Percentiles rank a stretch among this genome's conserved stretches.
Evolutionary conservation across 2,888 invertebrate species (phyloP).

Genomic region (Plusia festucae): DNA sequence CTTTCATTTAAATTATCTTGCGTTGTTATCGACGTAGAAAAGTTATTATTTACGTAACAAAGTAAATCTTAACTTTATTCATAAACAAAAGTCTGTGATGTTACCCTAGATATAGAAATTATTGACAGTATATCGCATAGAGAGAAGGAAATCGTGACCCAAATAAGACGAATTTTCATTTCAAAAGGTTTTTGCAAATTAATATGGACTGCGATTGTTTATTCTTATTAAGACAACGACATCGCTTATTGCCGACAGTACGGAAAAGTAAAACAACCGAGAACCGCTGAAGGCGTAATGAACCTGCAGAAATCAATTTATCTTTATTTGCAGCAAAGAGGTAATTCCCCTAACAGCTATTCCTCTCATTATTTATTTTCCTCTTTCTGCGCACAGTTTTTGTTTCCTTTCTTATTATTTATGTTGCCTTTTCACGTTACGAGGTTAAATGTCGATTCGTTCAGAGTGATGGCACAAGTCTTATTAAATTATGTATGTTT

Average conservation of each 20-base stretch:
- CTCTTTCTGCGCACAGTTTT: conserved; percentile 39
- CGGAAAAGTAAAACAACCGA: conserved; percentile 20
- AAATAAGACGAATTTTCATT: not conserved
- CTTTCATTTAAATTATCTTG: conserved; percentile 23
- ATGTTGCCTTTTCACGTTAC: conserved; percentile 35
- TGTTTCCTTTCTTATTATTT: conserved; percentile 57
- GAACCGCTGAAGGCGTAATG: conserved; percentile 19
- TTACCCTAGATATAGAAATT: not conserved
- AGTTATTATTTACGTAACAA: conserved; percentile 7
- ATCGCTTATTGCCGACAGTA: conserved; percentile 17
- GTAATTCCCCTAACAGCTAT: conserved; percentile 56
- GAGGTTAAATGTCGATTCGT: conserved; percentile 13
- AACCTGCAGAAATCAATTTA: conserved; percentile 56
- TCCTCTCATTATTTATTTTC: conserved; percentile 57
- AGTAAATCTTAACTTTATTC: no score
- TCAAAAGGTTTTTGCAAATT: conserved; percentile 3
- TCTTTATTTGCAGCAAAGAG: conserved; percentile 59
- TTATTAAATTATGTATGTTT: not conserved
- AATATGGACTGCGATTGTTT: not conserved
- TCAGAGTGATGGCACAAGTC: not conserved
- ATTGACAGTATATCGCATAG: not conserved
- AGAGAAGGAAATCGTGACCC: not conserved
- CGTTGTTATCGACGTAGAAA: conserved; percentile 16
- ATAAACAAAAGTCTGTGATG: no score
- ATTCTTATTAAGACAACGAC: conserved; percentile 23